A percentile compares a stretch with the other conserved stretches of the same genome.
phyloP scores from a whole-genome alignment of 2,113 vertebrate genomes.

The Oxyruncus cristatus region DNA sequence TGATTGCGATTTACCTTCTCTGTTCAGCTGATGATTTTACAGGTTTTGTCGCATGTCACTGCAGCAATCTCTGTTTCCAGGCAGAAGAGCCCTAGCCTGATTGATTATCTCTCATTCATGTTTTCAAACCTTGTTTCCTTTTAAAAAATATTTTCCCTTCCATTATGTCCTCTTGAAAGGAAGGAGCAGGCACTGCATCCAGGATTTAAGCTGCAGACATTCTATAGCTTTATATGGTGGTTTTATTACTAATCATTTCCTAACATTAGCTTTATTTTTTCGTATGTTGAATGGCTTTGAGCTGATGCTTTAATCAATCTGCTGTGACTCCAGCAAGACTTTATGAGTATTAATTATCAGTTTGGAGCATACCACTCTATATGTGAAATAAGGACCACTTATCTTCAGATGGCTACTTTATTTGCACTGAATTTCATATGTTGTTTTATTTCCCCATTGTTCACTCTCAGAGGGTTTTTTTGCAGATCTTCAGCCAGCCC shows the following conservation, averaged over 20 bases:
- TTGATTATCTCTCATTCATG: not conserved
- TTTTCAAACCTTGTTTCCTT: not conserved
- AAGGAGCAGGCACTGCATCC: not conserved
- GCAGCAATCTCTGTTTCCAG: slow-evolving; percentile 27
- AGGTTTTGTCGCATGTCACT: not conserved
- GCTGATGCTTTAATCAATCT: not conserved
- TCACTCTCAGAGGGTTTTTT: not conserved
- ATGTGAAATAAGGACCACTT: not conserved
- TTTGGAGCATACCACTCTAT: not conserved
- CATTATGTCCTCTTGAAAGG: not conserved
- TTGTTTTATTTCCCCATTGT: not conserved
- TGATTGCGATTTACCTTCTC: not conserved
- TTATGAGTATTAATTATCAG: not conserved
- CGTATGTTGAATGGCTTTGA: not conserved
- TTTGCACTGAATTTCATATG: not conserved
- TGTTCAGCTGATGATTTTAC: not conserved
- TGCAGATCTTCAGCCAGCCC: not conserved
- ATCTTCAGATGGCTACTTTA: not conserved
- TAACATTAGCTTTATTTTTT: not conserved
- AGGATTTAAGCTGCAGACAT: not conserved
- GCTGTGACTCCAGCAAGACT: not conserved
- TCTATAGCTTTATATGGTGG: not conserved
- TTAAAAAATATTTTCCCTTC: not conserved
- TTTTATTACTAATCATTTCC: not conserved
- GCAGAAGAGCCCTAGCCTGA: not conserved